Base-by-base conservation (phyloP, 2,888 invertebrate species). In the Thera obeliscata region DNA sequence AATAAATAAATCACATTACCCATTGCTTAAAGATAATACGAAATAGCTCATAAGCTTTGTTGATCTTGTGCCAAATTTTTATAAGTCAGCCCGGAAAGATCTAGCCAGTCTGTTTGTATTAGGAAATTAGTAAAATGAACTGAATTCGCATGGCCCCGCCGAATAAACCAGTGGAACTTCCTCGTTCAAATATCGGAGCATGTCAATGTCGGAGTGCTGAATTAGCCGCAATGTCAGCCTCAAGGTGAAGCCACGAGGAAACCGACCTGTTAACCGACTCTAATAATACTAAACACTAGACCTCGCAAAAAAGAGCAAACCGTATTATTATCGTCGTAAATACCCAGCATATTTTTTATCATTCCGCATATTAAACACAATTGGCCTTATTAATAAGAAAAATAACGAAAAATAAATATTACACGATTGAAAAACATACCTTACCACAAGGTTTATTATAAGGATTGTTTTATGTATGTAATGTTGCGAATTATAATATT, bases 171-270 rank as follows among this genome's bases (percentile, higher is more conserved):
- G 79, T 79, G 84, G 77, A 77, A 88, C 87, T 92, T 92, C 91
- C 92, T 90, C 81, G 81, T 91, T 86, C 81, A 80, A 87, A 87
- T 87, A 88, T 87, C 86, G 84, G 86, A 87, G 86, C 87, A 84
- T 88, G 87, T 90, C 91, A 93, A 90, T 93, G 92, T 84, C 90
- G 80, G 79, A 84, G 76, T 75, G 87, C 89, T 86, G 85, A 93
- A 90, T 90, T 91, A 91, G 88, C 82, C 81, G 80, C 91, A 91
- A 90, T 89, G 90, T 85, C 89, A 87, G 81, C 76, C 74, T 78
- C 90, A 93, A 92, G 93, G 91, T 77, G 78, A 88, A 73, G 73
- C 77, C 78, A 82, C 79, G 82, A 88, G 89, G 87, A 90, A 87
- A 84, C 82, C 71, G 75, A 74, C 76, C 78, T 74, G 78, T 73